Base-by-base conservation (phyloP, 2,113 vertebrate species). In the Hippocampus zosterae region DNA sequence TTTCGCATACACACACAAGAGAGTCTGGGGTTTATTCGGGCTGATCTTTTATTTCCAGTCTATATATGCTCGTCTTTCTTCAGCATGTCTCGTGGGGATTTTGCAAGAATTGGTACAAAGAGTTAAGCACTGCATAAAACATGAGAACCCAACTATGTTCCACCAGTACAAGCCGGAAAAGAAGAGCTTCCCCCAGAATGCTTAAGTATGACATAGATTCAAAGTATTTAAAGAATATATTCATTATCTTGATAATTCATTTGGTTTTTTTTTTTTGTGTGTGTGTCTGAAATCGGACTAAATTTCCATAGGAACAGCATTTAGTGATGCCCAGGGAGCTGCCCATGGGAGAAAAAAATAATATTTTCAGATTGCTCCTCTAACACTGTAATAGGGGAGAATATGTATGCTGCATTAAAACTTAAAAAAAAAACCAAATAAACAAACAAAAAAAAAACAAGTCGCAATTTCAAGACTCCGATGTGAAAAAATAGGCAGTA, bases 1-100 rank as follows among this genome's bases (percentile, higher is more conserved):
- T 48, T 40, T 48, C 29, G 11, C 52, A 59, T 44, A 25, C n/a
- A 50, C 29, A 50, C 33, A 68, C 70, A 52, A 67, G 70, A 25
- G 76, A 85, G 71, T 48, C 74, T 74, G 82, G 84, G 77, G 77
- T 83, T 83, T 77, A 84, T 79, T 68, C 70, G 75, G 80, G 78
- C 80, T 78, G 81, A 76, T 81, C 84, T 88, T 81, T 80, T 88
- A 80, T 84, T 85, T 74, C 75, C 69, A 70, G 67, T 85, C 82
- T 76, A 81, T 87, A 81, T 81, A 81, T 80, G 74, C 68, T 84
- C 66, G 63, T 80, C 83, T 69, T 75, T 79, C 83, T 84, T 85
- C 74, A 42, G 13, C 33, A 40, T 42, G 40, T 64, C 13, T 41
- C 11, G 12, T 65, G 63, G 63, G 41, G 23, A 46, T 64, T 64